These are phyloP conservation scores for Sinelater perroti DNA, from an alignment of 2,888 invertebrate genomes.

Conservation along the genomic window DNA sequence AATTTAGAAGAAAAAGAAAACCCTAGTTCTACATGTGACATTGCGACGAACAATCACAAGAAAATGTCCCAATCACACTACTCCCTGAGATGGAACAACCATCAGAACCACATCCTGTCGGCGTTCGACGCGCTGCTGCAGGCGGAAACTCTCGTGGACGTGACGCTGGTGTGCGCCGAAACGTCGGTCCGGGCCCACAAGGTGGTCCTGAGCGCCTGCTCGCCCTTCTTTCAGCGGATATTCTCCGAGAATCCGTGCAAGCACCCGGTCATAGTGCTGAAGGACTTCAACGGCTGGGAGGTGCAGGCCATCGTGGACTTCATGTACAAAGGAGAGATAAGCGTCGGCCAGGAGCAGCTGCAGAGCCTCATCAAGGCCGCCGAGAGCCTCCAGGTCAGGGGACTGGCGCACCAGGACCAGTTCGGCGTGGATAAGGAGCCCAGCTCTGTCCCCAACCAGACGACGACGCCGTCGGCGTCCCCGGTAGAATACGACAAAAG, in stretches of 20 bases:
- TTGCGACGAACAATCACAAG: constrained; percentile 39
- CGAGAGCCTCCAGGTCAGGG: constrained; percentile 85
- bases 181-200: constrained; percentile 88
- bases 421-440: constrained; percentile 57
- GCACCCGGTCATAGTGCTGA: constrained; percentile 91
- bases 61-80: constrained; percentile 77
- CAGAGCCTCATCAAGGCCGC: constrained; percentile 87
- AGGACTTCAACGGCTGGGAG: constrained; percentile 89
- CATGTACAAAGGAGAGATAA: constrained; percentile 94
- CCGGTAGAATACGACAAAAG: constrained; percentile 60
- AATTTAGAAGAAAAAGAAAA: constrained; percentile 50
- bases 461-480: constrained; percentile 61
- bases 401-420: constrained; percentile 70
- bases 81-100: constrained; percentile 93
- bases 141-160: constrained; percentile 87
- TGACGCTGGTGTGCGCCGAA: constrained; percentile 89
- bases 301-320: constrained; percentile 91
- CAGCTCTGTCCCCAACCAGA: constrained; percentile 53
- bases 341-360: constrained; percentile 85
- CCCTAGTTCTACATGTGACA: constrained; percentile 50
- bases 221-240: constrained; percentile 88
- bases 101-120: constrained; percentile 86
- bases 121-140: constrained; percentile 90
- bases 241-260: constrained; percentile 93
- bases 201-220: constrained; percentile 88